Evolutionary conservation across 2,888 invertebrate species (phyloP).

Genomic region (Operophtera brumata): DNA sequence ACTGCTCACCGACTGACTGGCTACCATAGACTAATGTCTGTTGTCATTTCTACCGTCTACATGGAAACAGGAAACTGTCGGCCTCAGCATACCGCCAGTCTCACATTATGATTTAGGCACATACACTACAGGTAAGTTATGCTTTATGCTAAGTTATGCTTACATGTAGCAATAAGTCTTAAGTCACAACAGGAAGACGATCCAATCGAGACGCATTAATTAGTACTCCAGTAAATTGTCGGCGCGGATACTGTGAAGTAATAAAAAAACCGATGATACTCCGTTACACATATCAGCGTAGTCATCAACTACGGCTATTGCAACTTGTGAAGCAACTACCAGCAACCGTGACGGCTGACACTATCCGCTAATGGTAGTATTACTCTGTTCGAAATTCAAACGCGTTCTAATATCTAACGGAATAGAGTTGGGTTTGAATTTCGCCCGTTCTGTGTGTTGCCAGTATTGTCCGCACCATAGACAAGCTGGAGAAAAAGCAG

Average conservation of each 20-base stretch:
- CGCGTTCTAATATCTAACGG: slow-evolving; percentile 14
- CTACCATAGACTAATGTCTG: no score
- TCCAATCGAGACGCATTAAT: slow-evolving; percentile 28
- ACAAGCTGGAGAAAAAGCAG: slow-evolving; percentile 26
- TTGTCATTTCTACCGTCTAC: no score
- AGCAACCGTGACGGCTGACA: slow-evolving; percentile 70
- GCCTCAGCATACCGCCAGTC: no score
- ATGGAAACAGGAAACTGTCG: no score
- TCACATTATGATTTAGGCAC: no score
- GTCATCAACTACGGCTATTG: slow-evolving; percentile 68
- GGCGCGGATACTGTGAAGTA: slow-evolving; percentile 35
- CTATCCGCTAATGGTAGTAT: slow-evolving; percentile 42
- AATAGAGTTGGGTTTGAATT: slow-evolving; percentile 24
- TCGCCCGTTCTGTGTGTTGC: slow-evolving; percentile 19
- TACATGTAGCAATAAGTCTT: slow-evolving; percentile 20
- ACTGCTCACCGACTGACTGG: no score
- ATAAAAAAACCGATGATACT: slow-evolving; percentile 44
- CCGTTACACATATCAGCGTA: slow-evolving; percentile 69
- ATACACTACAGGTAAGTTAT: no score
- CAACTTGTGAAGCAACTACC: slow-evolving; percentile 70
- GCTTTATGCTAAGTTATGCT: no score
- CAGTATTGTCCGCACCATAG: slow-evolving; percentile 33
- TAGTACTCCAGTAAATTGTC: slow-evolving; percentile 32
- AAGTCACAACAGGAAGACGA: slow-evolving; percentile 30
- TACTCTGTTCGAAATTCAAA: slow-evolving; percentile 30